Conservation (phyloP, 1,140 invertebrate genomes). For the Drosophila pachea region DNA sequence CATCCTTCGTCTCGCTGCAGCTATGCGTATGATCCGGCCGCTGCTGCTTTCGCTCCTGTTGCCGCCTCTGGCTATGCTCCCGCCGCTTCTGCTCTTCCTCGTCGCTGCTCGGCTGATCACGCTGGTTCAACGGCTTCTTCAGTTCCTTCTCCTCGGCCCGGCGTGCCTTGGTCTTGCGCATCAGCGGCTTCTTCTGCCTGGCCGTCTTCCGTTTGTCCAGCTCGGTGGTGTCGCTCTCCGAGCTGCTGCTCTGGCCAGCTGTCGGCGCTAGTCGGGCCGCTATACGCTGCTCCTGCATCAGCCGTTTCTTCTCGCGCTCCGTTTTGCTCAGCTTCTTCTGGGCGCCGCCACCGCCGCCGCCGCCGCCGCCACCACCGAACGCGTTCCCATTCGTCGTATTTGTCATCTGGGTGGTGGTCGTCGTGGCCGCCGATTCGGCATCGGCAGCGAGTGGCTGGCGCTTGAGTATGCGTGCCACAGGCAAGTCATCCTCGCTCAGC, state of each 20-base stretch:
- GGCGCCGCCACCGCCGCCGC: slow-evolving; percentile 6
- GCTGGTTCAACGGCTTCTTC: slow-evolving; percentile 1
- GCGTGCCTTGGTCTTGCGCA: slow-evolving; percentile 55
- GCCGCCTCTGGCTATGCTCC: too few species aligned
- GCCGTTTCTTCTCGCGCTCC: slow-evolving; percentile 71
- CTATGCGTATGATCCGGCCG: neutral
- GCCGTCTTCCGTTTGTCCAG: slow-evolving; percentile 62
- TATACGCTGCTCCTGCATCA: slow-evolving; percentile 68
- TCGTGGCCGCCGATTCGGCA: slow-evolving; percentile 53
- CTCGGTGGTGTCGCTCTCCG: slow-evolving; percentile 73
- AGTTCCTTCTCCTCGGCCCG: slow-evolving; percentile 26
- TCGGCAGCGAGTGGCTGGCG: slow-evolving; percentile 41
- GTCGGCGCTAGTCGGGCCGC: slow-evolving; percentile 60
- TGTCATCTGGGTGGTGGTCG: slow-evolving; percentile 50
- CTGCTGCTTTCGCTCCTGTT: slow-evolving; percentile 15
- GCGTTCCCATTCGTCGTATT: slow-evolving; percentile 45
- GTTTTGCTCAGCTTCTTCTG: slow-evolving; percentile 72
- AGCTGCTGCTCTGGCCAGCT: slow-evolving; percentile 63
- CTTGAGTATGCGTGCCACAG: slow-evolving; percentile 61
- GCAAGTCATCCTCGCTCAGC: slow-evolving; percentile 64
- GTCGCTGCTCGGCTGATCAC: slow-evolving; percentile 9
- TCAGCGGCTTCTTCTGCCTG: slow-evolving; percentile 64
- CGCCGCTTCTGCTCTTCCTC: slow-evolving; percentile 2
- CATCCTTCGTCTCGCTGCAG: neutral
- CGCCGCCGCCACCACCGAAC: slow-evolving; percentile 2